Evolutionary conservation across 2,113 vertebrate species (phyloP), one percentile per base, ranked within the genome.

Genomic region (Gobiocypris rarus): DNA sequence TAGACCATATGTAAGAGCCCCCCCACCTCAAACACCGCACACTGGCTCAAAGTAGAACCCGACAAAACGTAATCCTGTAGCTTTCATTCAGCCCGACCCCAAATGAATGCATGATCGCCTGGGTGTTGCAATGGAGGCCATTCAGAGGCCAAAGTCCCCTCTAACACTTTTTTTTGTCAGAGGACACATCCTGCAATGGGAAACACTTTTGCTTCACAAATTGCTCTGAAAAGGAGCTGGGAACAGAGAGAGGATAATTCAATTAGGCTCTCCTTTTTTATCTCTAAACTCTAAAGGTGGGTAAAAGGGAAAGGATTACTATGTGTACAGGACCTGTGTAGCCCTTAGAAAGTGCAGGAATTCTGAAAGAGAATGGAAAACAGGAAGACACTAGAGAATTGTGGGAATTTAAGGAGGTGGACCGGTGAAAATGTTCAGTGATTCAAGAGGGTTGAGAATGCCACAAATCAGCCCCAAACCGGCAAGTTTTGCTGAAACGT

Each of bases 151-250:
- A 94, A 95, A 96, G 93, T 87, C 89, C 93, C 93, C 93, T 90
- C 91, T 70, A 81, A 34, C 84, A 91, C 86, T 81, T 77, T 77
- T 76, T 81, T 82, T 82, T 54, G 65, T 82, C 80, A 81, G 26
- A 52, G 48, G 65, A 86, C 89, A 94, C 94, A 95, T 91, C 94
- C 95, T 96, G 95, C 94, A 95, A 95, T 81, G 88, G 93, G 94
- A 96, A 95, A 97, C 95, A 96, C 95, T 96, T 96, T 94, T 96
- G 95, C 95, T 94, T 96, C 96, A 96, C 95, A 96, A 97, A 97
- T 91, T 88, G 90, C 89, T 63, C 82, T 92, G 90, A 91, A 92
- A 87, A 77, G 84, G 75, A 54, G 86, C 75, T 80, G 85, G 85
- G 89, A 89, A 90, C 87, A 90, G 85, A 90, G 89, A 91, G 95